Percentiles rank a stretch among this genome's conserved stretches.
Evolutionary conservation across 2,888 invertebrate genomes (phyloP).

Genomic region (Drosophila ustulata): DNA sequence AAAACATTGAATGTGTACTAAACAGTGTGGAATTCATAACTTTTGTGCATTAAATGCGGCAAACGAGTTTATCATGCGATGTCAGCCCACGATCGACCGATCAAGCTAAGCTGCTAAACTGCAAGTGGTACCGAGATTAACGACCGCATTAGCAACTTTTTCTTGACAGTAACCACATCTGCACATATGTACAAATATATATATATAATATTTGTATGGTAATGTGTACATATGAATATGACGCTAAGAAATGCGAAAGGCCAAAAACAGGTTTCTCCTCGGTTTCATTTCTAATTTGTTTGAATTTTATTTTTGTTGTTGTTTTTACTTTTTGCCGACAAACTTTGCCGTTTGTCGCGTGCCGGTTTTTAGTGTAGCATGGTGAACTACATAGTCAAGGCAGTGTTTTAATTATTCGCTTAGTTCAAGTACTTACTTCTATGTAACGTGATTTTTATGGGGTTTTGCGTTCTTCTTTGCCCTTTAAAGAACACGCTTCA

Average conservation of each 20-base stretch:
- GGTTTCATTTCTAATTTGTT: constrained; percentile 37
- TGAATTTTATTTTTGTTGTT: constrained; percentile 3
- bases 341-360: constrained; percentile 17
- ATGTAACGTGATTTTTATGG: constrained; percentile 33
- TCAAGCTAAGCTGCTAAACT: neutral
- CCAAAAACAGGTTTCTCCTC: constrained; percentile 48
- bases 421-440: constrained; percentile 11
- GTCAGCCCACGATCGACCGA: constrained; percentile 7
- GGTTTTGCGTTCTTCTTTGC: constrained; percentile 20
- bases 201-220: neutral
- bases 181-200: constrained; percentile 10
- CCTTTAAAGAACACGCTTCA: constrained; percentile 19
- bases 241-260: constrained; percentile 58
- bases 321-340: constrained; percentile 4
- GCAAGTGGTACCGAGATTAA: constrained; percentile 40
- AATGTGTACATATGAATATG: constrained; percentile 26
- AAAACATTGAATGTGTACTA: neutral
- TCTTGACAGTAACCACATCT: constrained; percentile 24
- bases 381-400: constrained; percentile 17
- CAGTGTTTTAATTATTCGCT: constrained; percentile 17
- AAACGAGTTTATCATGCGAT: constrained; percentile 50
- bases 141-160: constrained; percentile 54
- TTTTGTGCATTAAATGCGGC: neutral
- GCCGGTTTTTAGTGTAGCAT: constrained; percentile 7
- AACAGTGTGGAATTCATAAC: constrained; percentile 3